These are phyloP conservation scores for Tupaia chinensis DNA, from an alignment of 2,113 vertebrate species.

Conservation along the genomic window DNA sequence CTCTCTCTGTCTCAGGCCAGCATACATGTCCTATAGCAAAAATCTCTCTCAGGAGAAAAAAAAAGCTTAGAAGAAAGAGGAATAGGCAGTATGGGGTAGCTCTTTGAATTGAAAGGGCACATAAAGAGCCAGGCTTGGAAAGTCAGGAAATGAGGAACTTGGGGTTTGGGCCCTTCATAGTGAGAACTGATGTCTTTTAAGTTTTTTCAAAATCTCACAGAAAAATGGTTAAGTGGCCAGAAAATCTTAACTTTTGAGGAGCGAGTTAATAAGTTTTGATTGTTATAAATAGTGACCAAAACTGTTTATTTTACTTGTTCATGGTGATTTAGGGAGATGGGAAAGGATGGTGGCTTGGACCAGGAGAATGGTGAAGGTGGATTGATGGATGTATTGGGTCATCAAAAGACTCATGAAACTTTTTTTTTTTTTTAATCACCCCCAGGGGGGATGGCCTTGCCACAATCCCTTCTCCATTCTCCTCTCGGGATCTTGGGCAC, in stretches of 20 bases:
- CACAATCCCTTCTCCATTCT: no score
- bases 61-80: neutral
- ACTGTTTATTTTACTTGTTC: neutral
- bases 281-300: neutral
- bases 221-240: neutral
- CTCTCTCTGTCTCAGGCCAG: no score
- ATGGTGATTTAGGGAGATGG: neutral
- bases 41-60: no score
- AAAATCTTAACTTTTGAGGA: slow-evolving; percentile 11
- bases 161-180: neutral
- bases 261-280: slow-evolving; percentile 32
- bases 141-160: neutral
- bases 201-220: neutral
- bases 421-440: no score
- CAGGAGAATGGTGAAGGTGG: neutral
- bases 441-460: no score
- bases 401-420: no score
- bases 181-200: neutral
- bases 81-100: neutral
- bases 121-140: neutral
- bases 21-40: no score
- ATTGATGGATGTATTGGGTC: neutral
- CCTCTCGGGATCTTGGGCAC: no score
- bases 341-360: neutral
- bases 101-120: neutral